Percentiles rank a stretch among this genome's conserved stretches.
Conservation (phyloP, 2,888 invertebrate genomes). For the Aromia moschata region DNA sequence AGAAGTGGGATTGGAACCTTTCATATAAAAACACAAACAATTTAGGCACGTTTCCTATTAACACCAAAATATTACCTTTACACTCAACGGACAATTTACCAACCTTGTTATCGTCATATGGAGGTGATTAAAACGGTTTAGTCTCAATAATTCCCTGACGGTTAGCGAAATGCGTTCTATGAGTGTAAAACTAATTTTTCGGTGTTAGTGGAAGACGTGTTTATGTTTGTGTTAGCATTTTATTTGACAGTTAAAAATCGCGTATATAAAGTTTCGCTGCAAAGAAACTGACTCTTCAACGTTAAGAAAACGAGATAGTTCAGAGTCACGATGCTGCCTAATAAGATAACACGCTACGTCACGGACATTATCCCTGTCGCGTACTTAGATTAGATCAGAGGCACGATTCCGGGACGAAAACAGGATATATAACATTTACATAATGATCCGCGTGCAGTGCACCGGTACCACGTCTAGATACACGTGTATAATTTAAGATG, state of each 20-base stretch:
- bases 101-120: no score
- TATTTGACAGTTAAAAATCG: neutral
- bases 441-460: slow-evolving; percentile 26
- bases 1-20: no score
- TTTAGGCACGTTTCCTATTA: no score
- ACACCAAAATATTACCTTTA: no score
- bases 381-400: neutral
- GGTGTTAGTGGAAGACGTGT: neutral
- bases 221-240: no score
- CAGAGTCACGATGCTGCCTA: neutral
- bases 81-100: no score
- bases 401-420: slow-evolving; percentile 17
- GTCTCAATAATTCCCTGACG: no score
- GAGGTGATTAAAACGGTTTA: no score
- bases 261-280: no score
- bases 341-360: neutral
- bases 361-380: neutral
- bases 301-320: neutral
- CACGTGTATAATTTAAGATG: slow-evolving; percentile 8
- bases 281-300: neutral
- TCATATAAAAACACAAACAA: no score
- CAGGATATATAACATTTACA: slow-evolving; percentile 32
- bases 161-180: no score
- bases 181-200: no score
- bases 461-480: slow-evolving; percentile 6